These are phyloP conservation scores for Hymenopus coronatus DNA, from an alignment of 2,888 invertebrate genomes.

Conservation along the genomic window DNA sequence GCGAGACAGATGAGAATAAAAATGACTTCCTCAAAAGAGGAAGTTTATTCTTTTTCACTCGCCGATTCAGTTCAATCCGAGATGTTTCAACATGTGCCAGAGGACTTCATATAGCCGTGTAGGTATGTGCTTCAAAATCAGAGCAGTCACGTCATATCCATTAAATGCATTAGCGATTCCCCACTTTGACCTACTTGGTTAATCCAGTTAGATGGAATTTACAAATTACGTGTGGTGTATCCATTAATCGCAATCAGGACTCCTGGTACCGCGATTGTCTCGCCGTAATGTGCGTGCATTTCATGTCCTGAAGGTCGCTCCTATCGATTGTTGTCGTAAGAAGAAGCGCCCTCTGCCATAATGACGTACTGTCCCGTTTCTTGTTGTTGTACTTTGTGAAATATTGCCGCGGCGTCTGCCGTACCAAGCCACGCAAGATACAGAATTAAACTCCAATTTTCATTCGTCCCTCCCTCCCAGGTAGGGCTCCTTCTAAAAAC, in stretches of 20 bases:
- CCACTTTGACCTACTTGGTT: neutral
- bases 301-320: neutral
- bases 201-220: neutral
- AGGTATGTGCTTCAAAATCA: no score
- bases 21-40: no score
- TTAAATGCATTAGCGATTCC: neutral
- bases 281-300: neutral
- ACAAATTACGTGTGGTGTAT: neutral
- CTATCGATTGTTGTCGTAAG: neutral
- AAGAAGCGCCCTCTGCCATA: neutral
- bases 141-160: no score
- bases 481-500: neutral
- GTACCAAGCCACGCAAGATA: slow-evolving; percentile 21
- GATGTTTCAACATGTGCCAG: no score
- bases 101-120: no score
- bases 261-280: neutral
- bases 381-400: neutral
- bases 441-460: neutral
- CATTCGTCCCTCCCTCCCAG: neutral
- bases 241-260: neutral
- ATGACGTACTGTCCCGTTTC: neutral
- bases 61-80: no score
- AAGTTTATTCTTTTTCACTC: no score
- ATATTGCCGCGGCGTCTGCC: neutral
- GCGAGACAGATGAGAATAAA: no score